Conservation (phyloP, 2,113 vertebrate genomes). For the Neotoma lepida region DNA sequence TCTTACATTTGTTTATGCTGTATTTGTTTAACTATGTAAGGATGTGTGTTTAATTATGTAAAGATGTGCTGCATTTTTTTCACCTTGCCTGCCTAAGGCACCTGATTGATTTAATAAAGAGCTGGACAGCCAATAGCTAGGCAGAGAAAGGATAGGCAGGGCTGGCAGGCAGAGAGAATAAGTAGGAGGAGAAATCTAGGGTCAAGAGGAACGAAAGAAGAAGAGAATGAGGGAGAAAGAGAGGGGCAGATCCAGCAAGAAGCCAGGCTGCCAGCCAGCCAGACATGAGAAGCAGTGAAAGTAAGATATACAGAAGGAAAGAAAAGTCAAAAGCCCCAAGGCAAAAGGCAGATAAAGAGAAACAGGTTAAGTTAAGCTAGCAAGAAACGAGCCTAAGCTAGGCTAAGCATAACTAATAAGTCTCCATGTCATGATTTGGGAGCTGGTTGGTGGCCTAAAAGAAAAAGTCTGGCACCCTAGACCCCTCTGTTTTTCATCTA, state of each 20-base stretch:
- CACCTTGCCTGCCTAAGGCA: neutral
- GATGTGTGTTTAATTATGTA: neutral
- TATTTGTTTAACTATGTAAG: neutral
- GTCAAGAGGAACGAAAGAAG: neutral
- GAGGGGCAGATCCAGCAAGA: neutral
- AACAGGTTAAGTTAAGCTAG: neutral
- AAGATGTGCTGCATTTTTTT: neutral
- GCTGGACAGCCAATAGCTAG: neutral
- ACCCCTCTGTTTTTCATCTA: neutral
- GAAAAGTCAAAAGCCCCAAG: neutral
- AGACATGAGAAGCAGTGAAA: neutral
- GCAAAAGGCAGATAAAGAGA: neutral
- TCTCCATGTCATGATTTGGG: neutral
- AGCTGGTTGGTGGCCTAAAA: neutral
- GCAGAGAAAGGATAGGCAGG: neutral
- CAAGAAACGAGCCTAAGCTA: neutral
- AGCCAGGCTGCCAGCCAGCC: neutral
- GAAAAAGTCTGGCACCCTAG: neutral
- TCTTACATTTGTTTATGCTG: neutral
- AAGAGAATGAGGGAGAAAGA: too few relatives aligned
- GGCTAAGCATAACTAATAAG: neutral
- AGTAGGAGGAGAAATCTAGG: neutral
- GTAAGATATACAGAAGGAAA: neutral
- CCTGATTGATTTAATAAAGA: neutral
- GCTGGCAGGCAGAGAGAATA: neutral